phyloP scores from a whole-genome alignment of 2,113 vertebrate genomes.

The Antigone vipio region DNA sequence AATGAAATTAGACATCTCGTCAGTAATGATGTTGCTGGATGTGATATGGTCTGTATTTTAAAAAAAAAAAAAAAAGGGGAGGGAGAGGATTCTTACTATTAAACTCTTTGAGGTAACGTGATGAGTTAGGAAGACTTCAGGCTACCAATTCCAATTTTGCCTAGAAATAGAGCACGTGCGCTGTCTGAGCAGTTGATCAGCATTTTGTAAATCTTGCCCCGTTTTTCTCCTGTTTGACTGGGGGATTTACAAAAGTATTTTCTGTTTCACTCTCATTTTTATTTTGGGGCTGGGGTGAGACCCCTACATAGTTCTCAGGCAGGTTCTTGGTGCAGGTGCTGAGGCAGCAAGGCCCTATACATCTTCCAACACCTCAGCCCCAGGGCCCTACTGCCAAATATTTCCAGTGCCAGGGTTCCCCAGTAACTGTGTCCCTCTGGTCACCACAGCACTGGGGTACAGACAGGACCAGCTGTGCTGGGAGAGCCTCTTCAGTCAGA shows the following conservation, averaged over 20 bases:
- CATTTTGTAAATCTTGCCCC: neutral
- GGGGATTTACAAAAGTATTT: neutral
- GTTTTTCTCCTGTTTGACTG: neutral
- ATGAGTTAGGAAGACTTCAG: neutral
- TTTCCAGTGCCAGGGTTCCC: neutral
- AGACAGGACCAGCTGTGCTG: neutral
- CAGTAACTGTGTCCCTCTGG: neutral
- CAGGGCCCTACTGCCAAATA: neutral
- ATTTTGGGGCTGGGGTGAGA: neutral
- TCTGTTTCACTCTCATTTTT: neutral
- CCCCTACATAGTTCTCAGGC: neutral
- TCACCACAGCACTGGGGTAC: neutral
- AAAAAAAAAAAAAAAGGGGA: accelerated
- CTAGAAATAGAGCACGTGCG: neutral
- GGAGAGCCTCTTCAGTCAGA: neutral
- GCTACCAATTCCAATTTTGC: neutral
- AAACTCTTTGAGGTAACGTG: neutral
- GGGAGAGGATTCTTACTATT: neutral
- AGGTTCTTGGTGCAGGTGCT: neutral
- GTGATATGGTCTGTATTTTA: neutral
- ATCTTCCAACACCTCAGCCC: neutral
- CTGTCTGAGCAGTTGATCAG: neutral
- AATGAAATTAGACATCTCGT: neutral
- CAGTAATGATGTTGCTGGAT: neutral
- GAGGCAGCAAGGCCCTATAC: neutral